A percentile compares a stretch with the other conserved stretches of the same genome.
Conservation (phyloP, 2,113 vertebrate genomes). For the Echinops telfairi region DNA sequence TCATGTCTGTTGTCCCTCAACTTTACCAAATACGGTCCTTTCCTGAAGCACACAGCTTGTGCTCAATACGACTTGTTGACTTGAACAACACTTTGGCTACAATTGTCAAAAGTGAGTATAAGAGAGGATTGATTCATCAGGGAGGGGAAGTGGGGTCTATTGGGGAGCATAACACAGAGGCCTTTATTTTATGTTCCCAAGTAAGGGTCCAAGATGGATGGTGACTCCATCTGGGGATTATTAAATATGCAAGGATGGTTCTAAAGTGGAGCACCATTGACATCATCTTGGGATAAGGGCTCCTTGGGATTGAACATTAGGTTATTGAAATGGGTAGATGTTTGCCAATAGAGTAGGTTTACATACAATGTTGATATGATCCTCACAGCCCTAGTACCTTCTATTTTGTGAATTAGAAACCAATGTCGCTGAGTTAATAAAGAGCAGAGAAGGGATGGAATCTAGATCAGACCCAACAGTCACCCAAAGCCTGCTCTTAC, state of each 20-base stretch:
- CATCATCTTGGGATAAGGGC: neutral
- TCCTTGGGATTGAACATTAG: neutral
- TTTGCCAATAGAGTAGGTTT: neutral
- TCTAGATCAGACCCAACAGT: neutral
- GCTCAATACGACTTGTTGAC: neutral
- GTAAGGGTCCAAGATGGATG: neutral
- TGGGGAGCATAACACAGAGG: neutral
- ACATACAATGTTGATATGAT: neutral
- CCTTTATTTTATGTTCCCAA: constrained; percentile 15
- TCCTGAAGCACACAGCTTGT: neutral
- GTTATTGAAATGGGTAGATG: neutral
- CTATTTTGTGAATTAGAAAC: neutral
- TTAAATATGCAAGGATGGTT: neutral
- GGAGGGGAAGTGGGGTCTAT: neutral
- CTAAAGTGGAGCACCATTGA: neutral
- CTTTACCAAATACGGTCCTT: neutral
- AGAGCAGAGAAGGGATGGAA: neutral
- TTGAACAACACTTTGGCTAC: constrained; percentile 16
- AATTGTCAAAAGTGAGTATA: constrained; percentile 20
- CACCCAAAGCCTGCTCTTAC: neutral
- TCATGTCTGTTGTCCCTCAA: neutral
- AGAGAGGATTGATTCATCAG: neutral
- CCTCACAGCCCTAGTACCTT: neutral
- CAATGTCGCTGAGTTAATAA: neutral
- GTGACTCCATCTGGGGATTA: neutral